A percentile compares a stretch with the other conserved stretches of the same genome.
Evolutionary conservation across 2,113 vertebrate genomes (phyloP).

Genomic region (Holacanthus passer): DNA sequence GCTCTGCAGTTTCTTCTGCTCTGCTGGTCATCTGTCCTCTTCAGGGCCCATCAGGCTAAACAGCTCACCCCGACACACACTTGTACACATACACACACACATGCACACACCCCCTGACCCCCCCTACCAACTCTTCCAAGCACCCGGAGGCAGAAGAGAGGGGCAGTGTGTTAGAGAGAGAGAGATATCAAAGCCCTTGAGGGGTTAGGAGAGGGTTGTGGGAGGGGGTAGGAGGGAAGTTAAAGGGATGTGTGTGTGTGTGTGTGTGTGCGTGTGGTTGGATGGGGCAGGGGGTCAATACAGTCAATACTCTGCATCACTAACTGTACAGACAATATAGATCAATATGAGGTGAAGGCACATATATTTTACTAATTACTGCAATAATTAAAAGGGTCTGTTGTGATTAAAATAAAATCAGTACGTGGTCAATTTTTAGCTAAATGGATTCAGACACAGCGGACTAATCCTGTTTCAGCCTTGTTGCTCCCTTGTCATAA

Average conservation of each 20-base stretch:
- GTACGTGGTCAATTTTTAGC: conserved; percentile 75
- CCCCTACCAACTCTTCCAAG: conserved; percentile 24
- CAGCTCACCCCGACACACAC: conserved; percentile 50
- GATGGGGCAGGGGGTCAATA: conserved; percentile 5
- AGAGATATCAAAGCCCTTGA: conserved; percentile 68
- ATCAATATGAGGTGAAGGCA: conserved; percentile 82
- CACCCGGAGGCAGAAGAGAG: conserved; percentile 61
- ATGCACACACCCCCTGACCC: conserved; percentile 17
- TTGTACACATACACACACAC: conserved; percentile 20
- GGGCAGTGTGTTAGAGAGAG: conserved; percentile 58
- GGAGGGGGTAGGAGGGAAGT: conserved; percentile 20
- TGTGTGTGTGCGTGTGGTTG: conserved; percentile 29
- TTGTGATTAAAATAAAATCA: conserved; percentile 83
- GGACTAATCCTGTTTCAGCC: conserved; percentile 75
- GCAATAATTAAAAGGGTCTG: conserved; percentile 82
- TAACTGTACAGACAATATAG: conserved; percentile 80
- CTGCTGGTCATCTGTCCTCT: conserved; percentile 82
- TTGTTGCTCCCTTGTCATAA: conserved; percentile 79
- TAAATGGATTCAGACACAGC: conserved; percentile 75
- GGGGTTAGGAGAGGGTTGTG: conserved; percentile 51
- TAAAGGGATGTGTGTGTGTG: conserved; percentile 28
- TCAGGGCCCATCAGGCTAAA: conserved; percentile 77
- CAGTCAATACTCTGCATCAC: conserved; percentile 78
- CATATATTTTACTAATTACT: conserved; percentile 86
- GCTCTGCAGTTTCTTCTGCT: conserved; percentile 81